Evolutionary conservation across 2,797 vertebrate genomes (phyloP).

Genomic region (Anguilla marmorata): DNA sequence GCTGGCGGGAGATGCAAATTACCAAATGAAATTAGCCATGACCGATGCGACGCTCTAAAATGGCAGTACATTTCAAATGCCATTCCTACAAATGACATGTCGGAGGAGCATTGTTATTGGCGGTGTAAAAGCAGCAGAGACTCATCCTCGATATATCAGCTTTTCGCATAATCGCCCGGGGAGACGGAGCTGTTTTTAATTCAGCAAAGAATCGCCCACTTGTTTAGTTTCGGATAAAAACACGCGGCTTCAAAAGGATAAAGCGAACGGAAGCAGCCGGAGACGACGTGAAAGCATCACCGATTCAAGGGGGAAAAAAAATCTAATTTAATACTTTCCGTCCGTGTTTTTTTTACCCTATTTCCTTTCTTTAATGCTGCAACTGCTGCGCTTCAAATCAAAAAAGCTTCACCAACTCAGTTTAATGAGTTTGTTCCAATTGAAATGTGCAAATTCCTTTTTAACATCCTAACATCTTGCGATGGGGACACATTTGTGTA

Average conservation of each 20-base stretch:
- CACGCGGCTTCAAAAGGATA: not conserved
- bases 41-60: not conserved
- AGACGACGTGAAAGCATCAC: constrained; percentile 2
- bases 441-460: not conserved
- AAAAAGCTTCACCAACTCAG: not conserved
- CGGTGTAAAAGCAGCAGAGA: not conserved
- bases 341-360: not conserved
- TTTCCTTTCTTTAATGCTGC: not conserved
- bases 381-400: not conserved
- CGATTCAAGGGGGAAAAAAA: not conserved
- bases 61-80: not conserved
- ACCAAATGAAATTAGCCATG: not conserved
- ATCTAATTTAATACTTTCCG: not conserved
- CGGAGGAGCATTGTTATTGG: not conserved
- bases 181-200: constrained; percentile 5
- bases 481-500: not conserved
- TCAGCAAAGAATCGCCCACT: constrained; percentile 8
- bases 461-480: not conserved
- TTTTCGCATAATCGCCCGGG: not conserved
- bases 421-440: not conserved
- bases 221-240: not conserved
- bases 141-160: not conserved
- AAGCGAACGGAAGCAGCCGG: not conserved
- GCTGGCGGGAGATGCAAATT: not conserved
- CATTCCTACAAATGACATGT: not conserved